These are phyloP conservation scores for Pocillopora verrucosa DNA, from an alignment of 64 coral and sea anemone species.

Conservation along the genomic window DNA sequence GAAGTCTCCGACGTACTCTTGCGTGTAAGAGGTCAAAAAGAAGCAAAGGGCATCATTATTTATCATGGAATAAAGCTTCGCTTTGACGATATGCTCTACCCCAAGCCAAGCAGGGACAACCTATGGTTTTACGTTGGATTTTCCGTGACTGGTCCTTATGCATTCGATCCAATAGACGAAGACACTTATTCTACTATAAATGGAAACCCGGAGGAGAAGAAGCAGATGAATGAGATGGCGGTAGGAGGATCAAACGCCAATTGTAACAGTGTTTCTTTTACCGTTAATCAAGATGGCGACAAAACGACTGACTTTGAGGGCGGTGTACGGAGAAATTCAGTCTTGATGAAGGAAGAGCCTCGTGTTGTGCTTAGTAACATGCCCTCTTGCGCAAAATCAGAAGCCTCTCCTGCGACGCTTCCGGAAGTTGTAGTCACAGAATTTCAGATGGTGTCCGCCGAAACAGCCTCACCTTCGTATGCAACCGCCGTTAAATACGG, in stretches of 20 bases:
- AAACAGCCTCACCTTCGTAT: too few relatives aligned
- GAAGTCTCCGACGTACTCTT: conserved; percentile 21
- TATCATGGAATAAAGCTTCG: conserved; percentile 59
- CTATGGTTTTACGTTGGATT: conserved; percentile 75
- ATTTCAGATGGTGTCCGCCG: too few relatives aligned
- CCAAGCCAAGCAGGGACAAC: conserved; percentile 62
- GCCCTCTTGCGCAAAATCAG: not conserved
- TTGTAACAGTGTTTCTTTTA: not conserved
- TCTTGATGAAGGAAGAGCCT: too few relatives aligned
- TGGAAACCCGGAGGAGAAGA: not conserved
- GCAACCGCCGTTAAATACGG: too few relatives aligned
- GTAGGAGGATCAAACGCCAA: not conserved
- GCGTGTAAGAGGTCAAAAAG: conserved; percentile 50
- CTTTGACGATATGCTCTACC: conserved; percentile 57
- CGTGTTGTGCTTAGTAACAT: too few relatives aligned
- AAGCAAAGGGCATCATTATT: conserved; percentile 31
- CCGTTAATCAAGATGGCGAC: not conserved
- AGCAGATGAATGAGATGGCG: too few relatives aligned
- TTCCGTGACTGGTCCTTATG: conserved; percentile 57
- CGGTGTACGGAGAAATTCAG: too few relatives aligned
- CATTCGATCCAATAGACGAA: conserved; percentile 60
- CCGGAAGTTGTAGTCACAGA: not conserved
- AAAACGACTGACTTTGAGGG: too few relatives aligned
- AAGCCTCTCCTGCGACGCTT: not conserved
- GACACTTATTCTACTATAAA: conserved; percentile 11